phyloP scores from a whole-genome alignment of 1,140 invertebrate genomes.

The Caerostris extrusa region DNA sequence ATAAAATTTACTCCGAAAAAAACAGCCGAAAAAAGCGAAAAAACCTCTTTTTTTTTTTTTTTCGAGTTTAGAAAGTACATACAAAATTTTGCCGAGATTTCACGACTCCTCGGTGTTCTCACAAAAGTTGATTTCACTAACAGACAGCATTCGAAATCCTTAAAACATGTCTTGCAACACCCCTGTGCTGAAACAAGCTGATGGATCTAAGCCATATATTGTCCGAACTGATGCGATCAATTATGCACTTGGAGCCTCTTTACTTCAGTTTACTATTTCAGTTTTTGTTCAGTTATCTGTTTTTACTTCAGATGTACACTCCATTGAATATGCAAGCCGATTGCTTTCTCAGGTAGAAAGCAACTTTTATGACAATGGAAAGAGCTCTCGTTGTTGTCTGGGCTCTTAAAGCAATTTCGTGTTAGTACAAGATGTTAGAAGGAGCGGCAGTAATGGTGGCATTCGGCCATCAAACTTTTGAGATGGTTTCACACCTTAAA shows the following conservation, averaged over 20 bases:
- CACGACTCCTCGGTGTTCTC: slow-evolving; percentile 5
- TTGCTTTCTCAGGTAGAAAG: slow-evolving; percentile 49
- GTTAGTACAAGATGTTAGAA: background rate
- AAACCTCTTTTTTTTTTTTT: no score
- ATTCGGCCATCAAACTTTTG: slow-evolving; percentile 23
- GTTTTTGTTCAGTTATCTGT: no score
- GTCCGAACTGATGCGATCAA: slow-evolving; percentile 66
- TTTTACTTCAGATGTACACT: slow-evolving; percentile 77
- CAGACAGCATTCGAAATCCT: slow-evolving; percentile 49
- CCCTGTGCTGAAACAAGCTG: slow-evolving; percentile 52
- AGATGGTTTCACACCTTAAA: slow-evolving; percentile 31
- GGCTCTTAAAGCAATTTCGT: slow-evolving; percentile 26
- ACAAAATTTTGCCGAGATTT: background rate
- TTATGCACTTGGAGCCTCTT: slow-evolving; percentile 78
- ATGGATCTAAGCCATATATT: background rate
- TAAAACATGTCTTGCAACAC: slow-evolving; percentile 37
- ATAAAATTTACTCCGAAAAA: no score
- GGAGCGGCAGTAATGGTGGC: slow-evolving; percentile 16
- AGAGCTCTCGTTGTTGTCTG: background rate
- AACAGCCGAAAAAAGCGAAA: no score
- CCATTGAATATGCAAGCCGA: slow-evolving; percentile 78
- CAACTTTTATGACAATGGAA: slow-evolving; percentile 79
- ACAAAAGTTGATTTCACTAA: slow-evolving; percentile 49
- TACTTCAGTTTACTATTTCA: no score
- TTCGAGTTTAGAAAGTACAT: slow-evolving; percentile 46